Evolutionary conservation across 2,888 invertebrate genomes (phyloP), one percentile per base, ranked within the genome.

Genomic region (Artemia sp.): DNA sequence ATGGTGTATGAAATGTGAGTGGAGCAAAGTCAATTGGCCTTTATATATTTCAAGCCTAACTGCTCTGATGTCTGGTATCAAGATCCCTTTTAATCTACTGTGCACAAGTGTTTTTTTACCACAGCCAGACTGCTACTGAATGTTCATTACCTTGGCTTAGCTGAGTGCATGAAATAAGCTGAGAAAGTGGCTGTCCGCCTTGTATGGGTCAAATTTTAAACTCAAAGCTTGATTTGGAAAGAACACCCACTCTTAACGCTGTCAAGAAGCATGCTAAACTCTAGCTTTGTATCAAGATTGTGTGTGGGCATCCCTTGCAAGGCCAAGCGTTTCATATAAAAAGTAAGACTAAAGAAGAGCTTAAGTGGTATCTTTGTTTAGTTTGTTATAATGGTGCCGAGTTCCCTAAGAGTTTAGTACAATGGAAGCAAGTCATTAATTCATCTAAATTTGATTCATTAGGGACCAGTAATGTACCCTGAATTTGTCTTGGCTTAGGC

Each of bases 151-250:
- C 53, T 53, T 14, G 12, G 14, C 4, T 53, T 53, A 4, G 53
- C n/a, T 53, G 53, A 53, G 53, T 53, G 53, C 53, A 53, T 53
- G 53, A 53, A 53, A 53, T n/a, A 53, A 53, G 53, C 11, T 53
- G 53, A 53, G 53, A 53, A 53, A 11, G 11, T 11, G 53, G 53
- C 53, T 11, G 53, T 53, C 4, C 4, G 3, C 14, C 53, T 53
- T 14, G 53, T 2, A 2, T 14, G 53, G 53, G 53, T 53, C 14
- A 53, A 14, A 14, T 4, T 53, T 53, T 3, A 53, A 53, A 53
- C 53, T 53, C 53, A 14, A 53, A 53, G 53, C 53, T 53, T 14
- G 12, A 53, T 53, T 53, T 53, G 53, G 53, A 4, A 53, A 53
- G 2, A 53, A 53, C 12, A 53, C 4, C 53, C 53, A n/a, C 11